phyloP scores from a whole-genome alignment of 2,797 vertebrate genomes.

The Sebastes minor region DNA sequence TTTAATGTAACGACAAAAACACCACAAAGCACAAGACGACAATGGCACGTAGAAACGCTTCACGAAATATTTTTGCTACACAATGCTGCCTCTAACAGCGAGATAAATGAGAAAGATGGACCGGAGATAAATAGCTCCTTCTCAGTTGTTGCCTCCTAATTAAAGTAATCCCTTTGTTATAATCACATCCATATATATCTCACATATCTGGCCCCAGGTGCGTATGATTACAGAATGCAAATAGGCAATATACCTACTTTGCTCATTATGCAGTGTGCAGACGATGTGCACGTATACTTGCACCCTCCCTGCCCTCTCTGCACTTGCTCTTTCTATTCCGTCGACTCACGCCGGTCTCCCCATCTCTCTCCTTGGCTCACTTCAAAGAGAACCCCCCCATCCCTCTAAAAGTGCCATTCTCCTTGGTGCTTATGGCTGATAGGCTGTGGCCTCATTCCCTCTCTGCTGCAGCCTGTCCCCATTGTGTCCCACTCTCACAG shows the following conservation, averaged over 20 bases:
- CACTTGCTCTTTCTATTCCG: slow-evolving; percentile 49
- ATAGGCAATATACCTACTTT: slow-evolving; percentile 45
- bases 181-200: slow-evolving; percentile 40
- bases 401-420: slow-evolving; percentile 74
- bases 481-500: slow-evolving; percentile 77
- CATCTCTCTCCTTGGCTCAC: slow-evolving; percentile 70
- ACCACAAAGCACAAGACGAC: slow-evolving; percentile 18
- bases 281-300: slow-evolving; percentile 32
- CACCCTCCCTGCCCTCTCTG: slow-evolving; percentile 45
- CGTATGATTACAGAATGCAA: slow-evolving; percentile 65
- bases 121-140: slow-evolving; percentile 47
- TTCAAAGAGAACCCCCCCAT: slow-evolving; percentile 66
- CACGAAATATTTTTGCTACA: slow-evolving; percentile 16
- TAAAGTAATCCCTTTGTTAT: slow-evolving; percentile 64
- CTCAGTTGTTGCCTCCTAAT: slow-evolving; percentile 56
- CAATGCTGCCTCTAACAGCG: slow-evolving; percentile 19
- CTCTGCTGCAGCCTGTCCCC: slow-evolving; percentile 76
- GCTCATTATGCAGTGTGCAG: slow-evolving; percentile 43
- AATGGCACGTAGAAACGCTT: background rate
- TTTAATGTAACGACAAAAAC: slow-evolving; percentile 33
- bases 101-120: slow-evolving; percentile 56
- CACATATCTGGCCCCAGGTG: slow-evolving; percentile 56
- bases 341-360: slow-evolving; percentile 59
- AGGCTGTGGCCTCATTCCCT: slow-evolving; percentile 81
- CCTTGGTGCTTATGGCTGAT: slow-evolving; percentile 79